Base-by-base conservation (phyloP, 2,888 invertebrate genomes). In the Pheosia tremula region DNA sequence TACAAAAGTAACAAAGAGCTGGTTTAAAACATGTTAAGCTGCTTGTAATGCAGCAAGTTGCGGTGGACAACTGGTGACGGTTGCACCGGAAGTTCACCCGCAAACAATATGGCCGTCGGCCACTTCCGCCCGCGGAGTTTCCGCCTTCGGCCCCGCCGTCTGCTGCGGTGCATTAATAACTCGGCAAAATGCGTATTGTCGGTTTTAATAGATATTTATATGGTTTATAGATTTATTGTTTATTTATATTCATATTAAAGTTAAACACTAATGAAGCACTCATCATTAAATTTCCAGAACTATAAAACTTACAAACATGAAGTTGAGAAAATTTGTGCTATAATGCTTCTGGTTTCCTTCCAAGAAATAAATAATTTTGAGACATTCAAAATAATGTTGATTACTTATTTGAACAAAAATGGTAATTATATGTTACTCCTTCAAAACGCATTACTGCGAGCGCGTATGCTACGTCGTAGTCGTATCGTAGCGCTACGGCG, bases 51-150 rank as follows among this genome's bases (percentile, higher is more conserved):
- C 69, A 68, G 75, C 78, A 79, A 79, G 73, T 78, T 68, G 74
- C 70, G 65, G 75, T 66, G 76, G 81, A 82, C 81, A 79, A 83
- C 81, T 79, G 75, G 80, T 75, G 74, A 70, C 73, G 70, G 72
- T 68, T 77, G 79, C 80, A 80, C 77, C 86, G 88, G 87, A 88
- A 84, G 85, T 85, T 83, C 75, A 77, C 78, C 79, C 80, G 82
- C 86, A 84, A 85, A 86, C 89, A 88, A 88, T 87, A 88, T 88
- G 88, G 87, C 87, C 82, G 85, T 83, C 83, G 81, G 86, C 84
- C 83, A 82, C 85, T 81, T 87, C 87, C 88, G 83, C 71, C 76
- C 80, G 77, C 75, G 72, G 74, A 80, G 81, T 80, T 82, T 81
- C 81, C 82, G 81, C 75, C 75, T 68, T 72, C 74, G 53, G 70